Conservation (phyloP, 2,797 vertebrate genomes). For the Periophthalmus magnuspinnatus region DNA sequence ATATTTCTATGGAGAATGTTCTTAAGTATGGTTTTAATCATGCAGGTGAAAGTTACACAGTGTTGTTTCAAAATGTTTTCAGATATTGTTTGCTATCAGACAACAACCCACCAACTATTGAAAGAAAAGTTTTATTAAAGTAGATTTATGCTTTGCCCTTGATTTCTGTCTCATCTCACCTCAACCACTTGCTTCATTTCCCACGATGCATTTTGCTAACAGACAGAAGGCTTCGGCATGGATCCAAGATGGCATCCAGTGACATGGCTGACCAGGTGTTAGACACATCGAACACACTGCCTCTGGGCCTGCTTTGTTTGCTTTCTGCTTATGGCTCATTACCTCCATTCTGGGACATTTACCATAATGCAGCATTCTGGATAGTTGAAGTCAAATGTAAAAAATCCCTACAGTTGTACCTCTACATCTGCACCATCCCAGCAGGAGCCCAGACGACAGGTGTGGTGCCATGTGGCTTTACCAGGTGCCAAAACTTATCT, state of each 20-base stretch:
- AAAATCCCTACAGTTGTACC: slow-evolving; percentile 28
- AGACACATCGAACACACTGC: slow-evolving; percentile 51
- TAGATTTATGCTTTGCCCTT: slow-evolving; percentile 5
- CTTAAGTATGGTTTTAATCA: neutral
- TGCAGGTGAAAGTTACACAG: neutral
- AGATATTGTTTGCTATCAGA: no score
- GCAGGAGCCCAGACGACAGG: slow-evolving; percentile 61
- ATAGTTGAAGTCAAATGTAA: slow-evolving; percentile 32
- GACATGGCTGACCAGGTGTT: slow-evolving; percentile 72
- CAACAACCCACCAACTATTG: neutral
- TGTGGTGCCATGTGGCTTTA: slow-evolving; percentile 49
- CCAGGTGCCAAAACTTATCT: slow-evolving; percentile 59
- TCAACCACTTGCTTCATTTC: slow-evolving; percentile 1
- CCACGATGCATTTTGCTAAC: slow-evolving; percentile 44
- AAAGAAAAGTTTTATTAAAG: neutral
- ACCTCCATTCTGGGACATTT: slow-evolving; percentile 57
- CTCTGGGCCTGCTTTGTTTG: slow-evolving; percentile 62
- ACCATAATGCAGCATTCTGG: slow-evolving; percentile 53
- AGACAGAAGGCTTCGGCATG: slow-evolving; percentile 43
- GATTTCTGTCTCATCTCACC: slow-evolving; percentile 23
- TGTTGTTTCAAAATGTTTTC: neutral
- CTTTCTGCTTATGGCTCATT: slow-evolving; percentile 66
- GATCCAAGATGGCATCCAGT: slow-evolving; percentile 53
- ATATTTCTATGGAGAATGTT: neutral
- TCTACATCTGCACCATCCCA: slow-evolving; percentile 39